Conservation (phyloP, 2,888 invertebrate genomes). For the Archaeoteleia sp. region DNA sequence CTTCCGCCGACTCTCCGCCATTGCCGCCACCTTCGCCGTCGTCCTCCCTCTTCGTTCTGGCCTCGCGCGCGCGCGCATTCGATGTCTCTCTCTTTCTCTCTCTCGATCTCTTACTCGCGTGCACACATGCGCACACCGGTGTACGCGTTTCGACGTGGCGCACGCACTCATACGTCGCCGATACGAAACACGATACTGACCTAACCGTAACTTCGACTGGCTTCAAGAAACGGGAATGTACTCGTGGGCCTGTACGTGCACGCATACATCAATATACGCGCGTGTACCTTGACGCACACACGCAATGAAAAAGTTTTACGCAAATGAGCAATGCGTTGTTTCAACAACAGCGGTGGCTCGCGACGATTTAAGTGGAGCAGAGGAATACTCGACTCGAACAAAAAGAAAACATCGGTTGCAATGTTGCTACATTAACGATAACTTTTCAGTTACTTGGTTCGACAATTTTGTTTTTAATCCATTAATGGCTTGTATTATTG, state of each 20-base stretch:
- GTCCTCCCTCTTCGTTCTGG: conserved; percentile 43
- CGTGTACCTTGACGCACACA: conserved; percentile 28
- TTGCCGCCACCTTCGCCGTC: conserved; percentile 38
- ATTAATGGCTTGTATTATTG: too few relatives aligned
- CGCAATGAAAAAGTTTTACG: neutral
- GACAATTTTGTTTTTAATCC: too few relatives aligned
- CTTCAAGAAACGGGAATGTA: conserved; percentile 40
- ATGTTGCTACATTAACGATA: too few relatives aligned
- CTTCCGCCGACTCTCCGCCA: conserved; percentile 49
- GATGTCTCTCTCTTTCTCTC: conserved; percentile 43
- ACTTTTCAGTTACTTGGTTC: too few relatives aligned
- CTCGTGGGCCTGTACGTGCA: conserved; percentile 41
- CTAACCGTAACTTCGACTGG: conserved; percentile 49
- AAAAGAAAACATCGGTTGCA: too few relatives aligned
- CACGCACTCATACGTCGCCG: conserved; percentile 32
- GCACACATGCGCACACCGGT: conserved; percentile 6
- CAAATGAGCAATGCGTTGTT: neutral
- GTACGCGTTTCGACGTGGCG: conserved; percentile 8
- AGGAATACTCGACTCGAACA: too few relatives aligned
- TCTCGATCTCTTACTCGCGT: conserved; percentile 8
- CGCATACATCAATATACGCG: too few relatives aligned
- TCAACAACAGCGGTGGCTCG: too few relatives aligned
- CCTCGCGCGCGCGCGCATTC: conserved; percentile 41
- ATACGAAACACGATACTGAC: conserved; percentile 53
- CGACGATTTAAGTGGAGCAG: too few relatives aligned